Base-by-base conservation (phyloP, 2,888 invertebrate genomes). In the Choristoneura rosaceana region DNA sequence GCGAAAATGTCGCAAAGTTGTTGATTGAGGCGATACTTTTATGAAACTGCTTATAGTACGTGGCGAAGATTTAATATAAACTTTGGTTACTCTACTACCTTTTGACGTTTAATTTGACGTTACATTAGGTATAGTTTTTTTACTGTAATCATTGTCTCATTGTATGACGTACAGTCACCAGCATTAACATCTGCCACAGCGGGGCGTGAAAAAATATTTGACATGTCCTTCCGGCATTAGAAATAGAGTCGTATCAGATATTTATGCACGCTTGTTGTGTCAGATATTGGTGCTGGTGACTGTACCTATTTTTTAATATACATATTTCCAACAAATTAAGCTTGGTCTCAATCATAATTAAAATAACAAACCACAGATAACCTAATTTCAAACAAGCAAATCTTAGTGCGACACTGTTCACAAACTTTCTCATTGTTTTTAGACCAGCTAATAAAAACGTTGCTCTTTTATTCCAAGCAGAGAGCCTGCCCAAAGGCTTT, bases 1-100 rank as follows among this genome's bases (percentile, higher is more conserved):
- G 73, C 73, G 75, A 76, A 81, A 80, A 74, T 81, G 78, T 81
- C 77, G 73, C 74, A 41, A 78, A 81, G 74, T 81, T 79, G 78
- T 77, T 75, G 74, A 74, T 76, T 73, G 71, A 73, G 64, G n/a
- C 69, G 74, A 76, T 76, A 77, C 78, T 74, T 78, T 78, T 79
- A 76, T 75, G 78, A 77, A 74, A 71, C 69, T 73, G 68, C 68
- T 50, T 38, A 61, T 62, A 41, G 68, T 68, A 68, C 59, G 34
- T 59, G 47, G 47, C 58, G 50, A 63, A 55, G 60, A 63, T 77
- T 79, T 76, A 74, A 75, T 74, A 74, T 62, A 75, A 77, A 75
- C 71, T 77, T 77, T 69, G 77, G 77, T 77, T 74, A 61, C 70
- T 75, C 73, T 63, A 62, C 41, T 67, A 52, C 76, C 68, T 73